Conservation (phyloP, 2,797 vertebrate genomes). For the Pampus argenteus region DNA sequence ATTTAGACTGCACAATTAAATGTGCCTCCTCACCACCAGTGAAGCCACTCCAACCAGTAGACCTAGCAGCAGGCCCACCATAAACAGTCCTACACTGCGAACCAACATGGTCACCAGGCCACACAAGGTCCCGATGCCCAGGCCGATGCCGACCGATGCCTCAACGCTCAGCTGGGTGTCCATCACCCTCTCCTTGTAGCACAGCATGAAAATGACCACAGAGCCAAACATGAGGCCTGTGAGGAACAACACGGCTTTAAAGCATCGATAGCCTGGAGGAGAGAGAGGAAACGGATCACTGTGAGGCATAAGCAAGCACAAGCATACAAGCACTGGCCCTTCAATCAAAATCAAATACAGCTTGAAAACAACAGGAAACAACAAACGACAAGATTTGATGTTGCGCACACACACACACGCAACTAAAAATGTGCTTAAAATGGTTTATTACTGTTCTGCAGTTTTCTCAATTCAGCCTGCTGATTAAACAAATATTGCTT, state of each 20-base stretch:
- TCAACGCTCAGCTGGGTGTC: constrained; percentile 97
- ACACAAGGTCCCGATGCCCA: constrained; percentile 95
- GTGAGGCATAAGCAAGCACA: constrained; percentile 5
- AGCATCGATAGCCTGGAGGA: constrained; percentile 94
- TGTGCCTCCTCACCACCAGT: constrained; percentile 82
- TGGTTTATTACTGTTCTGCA: not conserved
- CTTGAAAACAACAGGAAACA: not conserved
- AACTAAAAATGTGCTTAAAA: too few species aligned
- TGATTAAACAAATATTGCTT: constrained; percentile 4
- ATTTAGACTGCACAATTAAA: not conserved
- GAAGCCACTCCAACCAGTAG: constrained; percentile 93
- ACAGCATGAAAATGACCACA: constrained; percentile 98
- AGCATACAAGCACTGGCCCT: not conserved
- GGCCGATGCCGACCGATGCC: constrained; percentile 94
- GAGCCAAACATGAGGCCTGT: constrained; percentile 98
- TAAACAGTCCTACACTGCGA: constrained; percentile 97
- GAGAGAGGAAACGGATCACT: constrained; percentile 14
- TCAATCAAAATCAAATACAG: constrained; percentile 8
- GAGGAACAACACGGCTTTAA: constrained; percentile 98
- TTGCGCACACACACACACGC: too few species aligned
- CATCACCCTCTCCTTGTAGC: constrained; percentile 97
- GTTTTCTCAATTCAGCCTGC: not conserved
- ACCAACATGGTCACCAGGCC: constrained; percentile 99
- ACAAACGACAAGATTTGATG: not conserved
- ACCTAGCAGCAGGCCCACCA: constrained; percentile 96